A percentile compares a stretch with the other conserved stretches of the same genome.
Conservation (phyloP, 2,888 invertebrate genomes). For the Leptopterna dolabrata region DNA sequence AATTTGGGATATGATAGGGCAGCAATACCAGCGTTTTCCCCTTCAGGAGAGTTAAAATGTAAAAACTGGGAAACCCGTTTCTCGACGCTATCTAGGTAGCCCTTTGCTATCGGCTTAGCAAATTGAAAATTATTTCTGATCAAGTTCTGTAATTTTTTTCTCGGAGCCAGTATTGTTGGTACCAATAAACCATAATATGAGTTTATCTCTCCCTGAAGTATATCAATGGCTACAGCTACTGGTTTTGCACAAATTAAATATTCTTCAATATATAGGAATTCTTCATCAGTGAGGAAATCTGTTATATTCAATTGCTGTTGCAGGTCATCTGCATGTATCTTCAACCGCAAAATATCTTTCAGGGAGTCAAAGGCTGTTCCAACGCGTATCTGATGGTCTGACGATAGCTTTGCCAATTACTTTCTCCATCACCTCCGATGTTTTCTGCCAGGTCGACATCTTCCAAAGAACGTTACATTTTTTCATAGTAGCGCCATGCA, state of each 20-base stretch:
- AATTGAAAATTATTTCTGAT: too few species aligned
- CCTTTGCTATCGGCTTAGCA: slow-evolving; percentile 31
- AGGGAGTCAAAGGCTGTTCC: slow-evolving; percentile 52
- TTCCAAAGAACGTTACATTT: slow-evolving; percentile 38
- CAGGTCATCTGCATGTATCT: slow-evolving; percentile 25
- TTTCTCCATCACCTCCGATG: background rate
- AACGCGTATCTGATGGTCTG: slow-evolving; percentile 3
- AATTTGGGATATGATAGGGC: too few species aligned
- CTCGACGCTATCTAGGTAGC: slow-evolving; percentile 25
- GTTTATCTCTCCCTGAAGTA: slow-evolving; percentile 22
- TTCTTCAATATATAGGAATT: slow-evolving; percentile 47
- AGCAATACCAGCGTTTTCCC: too few species aligned
- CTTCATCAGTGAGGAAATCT: slow-evolving; percentile 4
- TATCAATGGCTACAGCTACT: slow-evolving; percentile 43
- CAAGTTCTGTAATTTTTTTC: slow-evolving; percentile 20
- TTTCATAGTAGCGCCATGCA: background rate
- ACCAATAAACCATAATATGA: slow-evolving; percentile 15
- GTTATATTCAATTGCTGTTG: slow-evolving; percentile 28
- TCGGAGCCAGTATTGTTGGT: background rate
- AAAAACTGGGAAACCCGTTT: background rate
- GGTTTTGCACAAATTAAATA: slow-evolving; percentile 40
- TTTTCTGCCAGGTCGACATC: background rate
- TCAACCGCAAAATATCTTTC: too few species aligned
- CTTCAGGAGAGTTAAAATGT: background rate
- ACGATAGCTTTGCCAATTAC: slow-evolving; percentile 32